Conservation (phyloP, 1,140 invertebrate species). For the Drosophila kohkoa region DNA sequence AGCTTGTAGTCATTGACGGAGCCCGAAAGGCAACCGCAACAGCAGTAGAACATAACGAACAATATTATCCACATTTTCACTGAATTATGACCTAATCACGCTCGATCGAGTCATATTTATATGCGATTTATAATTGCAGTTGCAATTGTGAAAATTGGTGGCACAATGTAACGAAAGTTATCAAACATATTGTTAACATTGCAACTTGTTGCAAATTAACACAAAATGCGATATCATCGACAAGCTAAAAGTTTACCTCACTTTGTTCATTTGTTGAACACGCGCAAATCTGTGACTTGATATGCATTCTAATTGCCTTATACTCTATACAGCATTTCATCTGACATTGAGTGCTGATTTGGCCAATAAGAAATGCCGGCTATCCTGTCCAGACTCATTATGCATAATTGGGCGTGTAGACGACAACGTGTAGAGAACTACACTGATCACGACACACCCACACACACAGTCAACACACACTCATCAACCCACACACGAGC, state of each 20-base stretch:
- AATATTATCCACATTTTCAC: conserved; percentile 45
- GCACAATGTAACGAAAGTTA: conserved; percentile 28
- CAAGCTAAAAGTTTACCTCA: conserved; percentile 3
- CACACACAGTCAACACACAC: background rate
- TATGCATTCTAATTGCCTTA: background rate
- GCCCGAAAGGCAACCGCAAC: conserved; percentile 16
- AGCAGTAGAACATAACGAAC: conserved; percentile 10
- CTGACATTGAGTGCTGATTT: conserved; percentile 54
- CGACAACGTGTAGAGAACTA: conserved; percentile 13
- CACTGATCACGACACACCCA: conserved; percentile 34
- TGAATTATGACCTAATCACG: background rate
- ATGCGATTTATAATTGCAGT: conserved; percentile 6
- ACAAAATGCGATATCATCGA: conserved; percentile 40
- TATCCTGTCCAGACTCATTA: conserved; percentile 33
- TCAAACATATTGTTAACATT: conserved; percentile 25
- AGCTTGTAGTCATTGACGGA: conserved; percentile 36
- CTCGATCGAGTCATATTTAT: conserved; percentile 1
- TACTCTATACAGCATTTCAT: conserved; percentile 25
- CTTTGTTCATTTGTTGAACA: conserved; percentile 1
- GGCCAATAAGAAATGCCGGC: conserved; percentile 11
- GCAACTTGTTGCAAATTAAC: conserved; percentile 41
- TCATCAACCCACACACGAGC: conserved; percentile 21
- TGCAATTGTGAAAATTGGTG: conserved; percentile 30
- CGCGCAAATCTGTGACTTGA: background rate
- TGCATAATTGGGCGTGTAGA: conserved; percentile 58